phyloP scores from a whole-genome alignment of 2,888 invertebrate genomes.

The Eugnorisma glareosa region DNA sequence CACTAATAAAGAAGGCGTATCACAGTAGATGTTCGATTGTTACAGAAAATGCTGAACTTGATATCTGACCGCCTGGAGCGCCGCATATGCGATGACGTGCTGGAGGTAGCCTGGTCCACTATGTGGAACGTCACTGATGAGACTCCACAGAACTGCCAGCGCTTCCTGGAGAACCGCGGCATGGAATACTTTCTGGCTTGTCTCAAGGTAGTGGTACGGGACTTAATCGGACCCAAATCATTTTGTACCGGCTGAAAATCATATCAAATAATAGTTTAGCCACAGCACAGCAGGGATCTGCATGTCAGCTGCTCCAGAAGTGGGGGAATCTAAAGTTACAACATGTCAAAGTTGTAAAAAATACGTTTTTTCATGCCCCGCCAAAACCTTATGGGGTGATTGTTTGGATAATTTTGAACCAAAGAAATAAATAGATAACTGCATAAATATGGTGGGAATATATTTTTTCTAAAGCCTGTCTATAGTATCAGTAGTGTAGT shows the following conservation, averaged over 20 bases:
- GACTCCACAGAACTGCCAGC: constrained; percentile 97
- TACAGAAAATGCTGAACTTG: constrained; percentile 94
- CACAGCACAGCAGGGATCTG: neutral
- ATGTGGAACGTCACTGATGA: constrained; percentile 99
- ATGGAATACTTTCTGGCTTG: constrained; percentile 97
- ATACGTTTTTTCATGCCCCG: neutral
- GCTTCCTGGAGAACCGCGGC: constrained; percentile 96
- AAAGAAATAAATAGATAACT: neutral
- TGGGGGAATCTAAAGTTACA: neutral
- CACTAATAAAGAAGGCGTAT: neutral
- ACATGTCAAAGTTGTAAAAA: neutral
- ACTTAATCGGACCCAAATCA: neutral
- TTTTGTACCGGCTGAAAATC: neutral
- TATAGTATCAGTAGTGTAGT: neutral
- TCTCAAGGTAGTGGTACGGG: constrained; percentile 92
- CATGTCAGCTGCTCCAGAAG: neutral
- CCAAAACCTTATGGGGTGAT: neutral
- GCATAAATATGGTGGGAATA: neutral
- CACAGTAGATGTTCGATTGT: constrained; percentile 59
- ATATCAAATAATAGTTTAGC: neutral
- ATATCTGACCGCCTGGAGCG: constrained; percentile 95
- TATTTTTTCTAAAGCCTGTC: neutral
- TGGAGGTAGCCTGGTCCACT: constrained; percentile 99
- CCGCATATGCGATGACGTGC: constrained; percentile 97
- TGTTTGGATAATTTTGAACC: neutral